Conservation (phyloP, 2,113 vertebrate species). For the Nanorana parkeri region DNA sequence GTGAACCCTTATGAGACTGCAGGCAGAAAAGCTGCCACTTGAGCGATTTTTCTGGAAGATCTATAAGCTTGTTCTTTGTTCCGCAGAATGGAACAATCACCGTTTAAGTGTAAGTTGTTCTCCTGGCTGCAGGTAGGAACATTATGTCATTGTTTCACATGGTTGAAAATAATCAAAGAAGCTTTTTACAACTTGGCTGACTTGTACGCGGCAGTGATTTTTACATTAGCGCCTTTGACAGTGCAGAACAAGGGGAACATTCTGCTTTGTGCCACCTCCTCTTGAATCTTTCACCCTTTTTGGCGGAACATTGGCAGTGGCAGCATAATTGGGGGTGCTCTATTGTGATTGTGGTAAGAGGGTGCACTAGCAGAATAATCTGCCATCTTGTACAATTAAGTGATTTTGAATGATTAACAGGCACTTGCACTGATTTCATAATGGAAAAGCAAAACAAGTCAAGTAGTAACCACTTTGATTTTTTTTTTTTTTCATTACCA, state of each 20-base stretch:
- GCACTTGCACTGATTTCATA: too few species aligned
- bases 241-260: conserved; percentile 18
- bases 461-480: too few species aligned
- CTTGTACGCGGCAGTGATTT: conserved; percentile 26
- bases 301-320: neutral
- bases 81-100: conserved; percentile 24
- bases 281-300: neutral
- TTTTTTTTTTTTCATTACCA: too few species aligned
- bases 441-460: too few species aligned
- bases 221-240: conserved; percentile 17
- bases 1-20: neutral
- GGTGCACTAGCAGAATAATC: neutral
- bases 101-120: conserved; percentile 23
- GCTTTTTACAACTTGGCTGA: conserved; percentile 28
- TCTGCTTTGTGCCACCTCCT: neutral
- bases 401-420: too few species aligned
- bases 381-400: neutral
- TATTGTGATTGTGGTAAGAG: neutral
- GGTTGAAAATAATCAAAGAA: conserved; percentile 44
- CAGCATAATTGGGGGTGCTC: too few species aligned
- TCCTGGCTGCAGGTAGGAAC: conserved; percentile 39
- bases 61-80: conserved; percentile 39
- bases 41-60: conserved; percentile 13
- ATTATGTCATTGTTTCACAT: conserved; percentile 49
- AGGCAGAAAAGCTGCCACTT: neutral